Evolutionary conservation across 64 coral and sea anemone species (phyloP), one percentile per base, ranked within the genome.

Genomic region (Astreopora myriophthalma): DNA sequence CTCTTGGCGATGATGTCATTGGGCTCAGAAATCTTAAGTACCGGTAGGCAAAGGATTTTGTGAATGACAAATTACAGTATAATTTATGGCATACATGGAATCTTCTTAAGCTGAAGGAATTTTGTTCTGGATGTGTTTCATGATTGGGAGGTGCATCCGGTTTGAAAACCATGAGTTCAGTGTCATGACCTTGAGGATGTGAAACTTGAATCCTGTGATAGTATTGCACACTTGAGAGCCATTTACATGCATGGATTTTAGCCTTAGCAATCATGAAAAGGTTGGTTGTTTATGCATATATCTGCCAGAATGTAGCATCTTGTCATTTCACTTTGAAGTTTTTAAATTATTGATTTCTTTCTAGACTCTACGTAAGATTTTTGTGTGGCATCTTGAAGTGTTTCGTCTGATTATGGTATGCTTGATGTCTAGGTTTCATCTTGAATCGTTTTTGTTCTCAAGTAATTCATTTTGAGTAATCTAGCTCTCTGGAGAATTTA

Each of bases 101-200:
- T 29, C 26, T 16, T 8, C 17, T 73, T 37, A n/a, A 34, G 31
- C 70, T 36, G 14, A 38, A 73, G 33, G 68, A 22, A 37, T 7
- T 22, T 22, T 34, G 12, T 73, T 16, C 14, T 38, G 8, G 70
- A 19, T 22, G 70, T 7, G 20, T 36, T 37, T 55, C 51, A 19
- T 34, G 31, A 0, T 22, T n/a, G 31, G 26, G 14, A 26, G 30
- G 26, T 11, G 17, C 52, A 62, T 83, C 79, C 79, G 61, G 52
- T 83, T 60, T 83, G 79, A 8, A 26, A 62, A 30, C 23, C 6
- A 24, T 17, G 34, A n/a, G 13, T 34, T 60, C 20, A 83, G n/a
- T 64, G 79, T 37, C 30, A 27, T 83, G 79, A 83, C 79, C 79
- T 83, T 52, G 22, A 83, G 79, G 34, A 83, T 83, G 79, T 83